Conservation (phyloP, 2,888 invertebrate genomes). For the Drosophila bunnanda region DNA sequence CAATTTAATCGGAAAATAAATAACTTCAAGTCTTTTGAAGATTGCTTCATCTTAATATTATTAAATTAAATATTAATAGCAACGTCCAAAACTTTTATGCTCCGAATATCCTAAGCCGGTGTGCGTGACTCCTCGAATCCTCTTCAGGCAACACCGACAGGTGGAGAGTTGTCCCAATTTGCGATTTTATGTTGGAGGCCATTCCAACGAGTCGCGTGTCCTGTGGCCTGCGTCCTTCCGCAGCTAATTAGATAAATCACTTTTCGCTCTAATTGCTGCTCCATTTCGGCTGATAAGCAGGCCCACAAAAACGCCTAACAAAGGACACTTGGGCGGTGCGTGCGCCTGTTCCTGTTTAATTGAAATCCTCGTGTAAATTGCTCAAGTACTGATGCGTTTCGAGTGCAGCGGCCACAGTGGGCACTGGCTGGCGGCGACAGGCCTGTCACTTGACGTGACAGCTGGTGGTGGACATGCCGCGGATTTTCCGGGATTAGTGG, state of each 20-base stretch:
- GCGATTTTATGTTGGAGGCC: constrained; percentile 1
- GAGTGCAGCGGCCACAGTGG: constrained; percentile 17
- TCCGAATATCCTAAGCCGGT: not conserved
- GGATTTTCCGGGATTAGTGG: constrained; percentile 30
- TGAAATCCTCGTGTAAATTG: constrained; percentile 60
- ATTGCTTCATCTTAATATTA: not conserved
- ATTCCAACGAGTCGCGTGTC: constrained; percentile 12
- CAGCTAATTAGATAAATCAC: constrained; percentile 34
- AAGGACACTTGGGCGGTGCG: constrained; percentile 21
- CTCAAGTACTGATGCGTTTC: constrained; percentile 4
- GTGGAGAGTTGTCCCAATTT: constrained; percentile 6
- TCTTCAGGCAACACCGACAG: not conserved
- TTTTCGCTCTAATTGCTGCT: constrained; percentile 37
- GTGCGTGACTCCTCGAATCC: constrained; percentile 17
- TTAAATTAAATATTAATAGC: constrained; percentile 7
- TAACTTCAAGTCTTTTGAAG: not conserved
- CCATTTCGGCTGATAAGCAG: constrained; percentile 57
- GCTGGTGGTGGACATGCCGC: constrained; percentile 19
- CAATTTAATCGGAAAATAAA: constrained; percentile 1
- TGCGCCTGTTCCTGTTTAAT: constrained; percentile 49
- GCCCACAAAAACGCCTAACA: constrained; percentile 58
- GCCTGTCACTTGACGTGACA: constrained; percentile 60
- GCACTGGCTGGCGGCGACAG: constrained; percentile 23
- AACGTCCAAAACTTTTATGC: not conserved
- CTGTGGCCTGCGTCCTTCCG: too few relatives aligned